phyloP scores from a whole-genome alignment of 2,797 vertebrate genomes.

The Emydoidea blandingii region DNA sequence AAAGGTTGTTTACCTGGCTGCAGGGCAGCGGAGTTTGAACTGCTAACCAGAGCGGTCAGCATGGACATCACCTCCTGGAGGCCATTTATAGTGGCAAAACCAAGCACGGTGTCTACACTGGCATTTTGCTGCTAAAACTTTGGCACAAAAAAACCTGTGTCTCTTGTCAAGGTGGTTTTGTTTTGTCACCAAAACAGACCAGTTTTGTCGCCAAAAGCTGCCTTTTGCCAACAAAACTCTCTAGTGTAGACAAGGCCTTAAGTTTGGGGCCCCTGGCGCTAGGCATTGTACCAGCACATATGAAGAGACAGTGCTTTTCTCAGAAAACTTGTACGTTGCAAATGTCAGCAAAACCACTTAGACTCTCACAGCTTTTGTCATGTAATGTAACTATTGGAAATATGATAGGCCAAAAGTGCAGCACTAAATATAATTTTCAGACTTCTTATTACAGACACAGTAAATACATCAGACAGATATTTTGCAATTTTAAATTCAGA shows the following conservation, averaged over 20 bases:
- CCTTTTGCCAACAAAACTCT: too few species aligned
- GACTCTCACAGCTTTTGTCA: neutral
- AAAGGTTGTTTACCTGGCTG: too few species aligned
- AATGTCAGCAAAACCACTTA: neutral
- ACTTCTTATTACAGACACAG: neutral
- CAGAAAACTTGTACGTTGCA: neutral
- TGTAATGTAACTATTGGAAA: neutral
- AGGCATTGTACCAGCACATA: neutral
- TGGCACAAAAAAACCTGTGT: too few species aligned
- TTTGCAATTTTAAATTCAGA: neutral
- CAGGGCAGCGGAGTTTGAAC: too few species aligned
- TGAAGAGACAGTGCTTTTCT: neutral
- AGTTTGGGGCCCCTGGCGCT: neutral
- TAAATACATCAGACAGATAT: neutral
- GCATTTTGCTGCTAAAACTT: too few species aligned
- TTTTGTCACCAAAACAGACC: too few species aligned
- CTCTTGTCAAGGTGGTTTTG: too few species aligned
- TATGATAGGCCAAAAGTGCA: neutral
- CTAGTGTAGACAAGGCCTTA: neutral
- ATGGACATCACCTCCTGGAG: too few species aligned
- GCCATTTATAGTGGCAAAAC: too few species aligned
- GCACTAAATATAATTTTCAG: neutral
- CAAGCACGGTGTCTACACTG: too few species aligned
- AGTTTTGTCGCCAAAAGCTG: too few species aligned
- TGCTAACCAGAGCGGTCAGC: too few species aligned